Conservation (phyloP, 2,888 invertebrate species). For the Heterodera filipjevi region DNA sequence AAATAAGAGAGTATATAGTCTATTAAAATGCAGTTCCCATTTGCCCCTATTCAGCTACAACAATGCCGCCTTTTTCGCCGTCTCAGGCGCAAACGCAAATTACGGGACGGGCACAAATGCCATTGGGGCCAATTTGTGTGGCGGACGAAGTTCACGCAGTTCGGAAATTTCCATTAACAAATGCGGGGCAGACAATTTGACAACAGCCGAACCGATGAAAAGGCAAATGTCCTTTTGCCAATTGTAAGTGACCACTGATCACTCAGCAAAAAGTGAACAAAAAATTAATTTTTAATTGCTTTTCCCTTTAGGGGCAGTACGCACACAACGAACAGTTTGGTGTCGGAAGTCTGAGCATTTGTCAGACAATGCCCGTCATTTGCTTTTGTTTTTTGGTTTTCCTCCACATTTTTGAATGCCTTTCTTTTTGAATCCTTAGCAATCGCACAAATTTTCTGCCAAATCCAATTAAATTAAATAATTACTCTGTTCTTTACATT, state of each 20-base stretch:
- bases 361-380: background rate
- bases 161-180: conserved; percentile 28
- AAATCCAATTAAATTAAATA: background rate
- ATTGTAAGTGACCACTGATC: background rate
- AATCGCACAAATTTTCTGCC: background rate
- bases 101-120: conserved; percentile 8
- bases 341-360: conserved; percentile 45
- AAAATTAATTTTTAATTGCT: conserved; percentile 17
- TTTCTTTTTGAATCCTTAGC: background rate
- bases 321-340: conserved; percentile 48
- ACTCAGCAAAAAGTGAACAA: background rate
- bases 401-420: background rate
- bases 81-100: conserved; percentile 44
- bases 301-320: conserved; percentile 44
- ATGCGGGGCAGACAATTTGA: conserved; percentile 11
- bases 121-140: background rate
- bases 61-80: conserved; percentile 63
- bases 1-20: too few relatives aligned
- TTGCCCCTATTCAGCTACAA: conserved; percentile 54
- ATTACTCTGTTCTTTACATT: background rate
- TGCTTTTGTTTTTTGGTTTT: background rate
- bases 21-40: too few relatives aligned
- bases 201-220: background rate
- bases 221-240: conserved; percentile 7
- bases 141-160: conserved; percentile 18